Base-by-base conservation (phyloP, 2,113 vertebrate species). In the Hystrix cristata region DNA sequence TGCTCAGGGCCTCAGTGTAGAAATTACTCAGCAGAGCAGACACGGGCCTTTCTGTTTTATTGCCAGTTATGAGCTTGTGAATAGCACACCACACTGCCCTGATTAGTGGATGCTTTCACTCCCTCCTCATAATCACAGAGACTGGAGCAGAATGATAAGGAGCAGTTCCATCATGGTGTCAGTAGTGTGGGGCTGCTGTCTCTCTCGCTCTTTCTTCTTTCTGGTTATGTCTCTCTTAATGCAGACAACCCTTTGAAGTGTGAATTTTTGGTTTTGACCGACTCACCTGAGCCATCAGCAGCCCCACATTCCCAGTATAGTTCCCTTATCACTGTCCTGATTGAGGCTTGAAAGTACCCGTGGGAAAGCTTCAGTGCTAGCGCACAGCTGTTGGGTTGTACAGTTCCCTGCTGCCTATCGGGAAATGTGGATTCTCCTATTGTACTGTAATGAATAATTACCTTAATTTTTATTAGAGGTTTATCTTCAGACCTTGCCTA, bases 11-110 rank as follows among this genome's bases (percentile, higher is more conserved):
- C 97, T 98, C 86, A n/a, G 97, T 96, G 89, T 90, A 94, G 98
- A 98, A 98, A 98, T 99, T 98, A 99, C 98, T 99, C 98, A 98
- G 86, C 80, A 92, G 90, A 97, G 96, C 96, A 98, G 98, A 98
- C 93, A 94, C 0, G 89, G 95, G 90, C 97, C 91, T 98, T 98
- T 98, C 98, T 98, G 83, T 98, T 98, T 98, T 98, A 97, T 67
- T 98, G 98, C 96, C 98, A 97, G 95, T 98, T 98, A 98, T 94
- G 97, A 98, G 97, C 98, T 97, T 97, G 88, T 97, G 97, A 98
- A 96, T 96, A 98, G 95, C 95, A 97, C 53, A 97, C 72, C 91
- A 97, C 86, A 90, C 62, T 95, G 95, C 93, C 91, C 93, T 98
- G 98, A 98, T 98, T 98, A 98, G 96, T 97, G 98, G 95, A 98